Conservation (phyloP, 2,113 vertebrate genomes). For the Alosa alosa region DNA sequence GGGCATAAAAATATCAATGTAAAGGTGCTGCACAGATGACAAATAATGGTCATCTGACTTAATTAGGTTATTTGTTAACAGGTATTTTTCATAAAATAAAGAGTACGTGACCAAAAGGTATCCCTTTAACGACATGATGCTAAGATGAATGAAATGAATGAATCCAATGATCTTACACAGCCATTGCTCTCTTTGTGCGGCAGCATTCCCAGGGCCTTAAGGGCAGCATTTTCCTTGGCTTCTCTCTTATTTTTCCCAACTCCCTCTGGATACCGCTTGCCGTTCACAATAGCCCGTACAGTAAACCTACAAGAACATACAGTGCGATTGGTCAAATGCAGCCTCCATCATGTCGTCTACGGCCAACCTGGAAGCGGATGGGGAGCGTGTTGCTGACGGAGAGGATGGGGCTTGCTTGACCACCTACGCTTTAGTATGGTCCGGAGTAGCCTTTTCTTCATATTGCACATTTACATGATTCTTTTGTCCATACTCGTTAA, state of each 20-base stretch:
- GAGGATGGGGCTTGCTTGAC: neutral
- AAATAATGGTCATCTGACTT: neutral
- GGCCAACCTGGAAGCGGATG: neutral
- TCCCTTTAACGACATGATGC: no score
- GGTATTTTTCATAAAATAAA: no score
- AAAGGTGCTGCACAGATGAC: neutral
- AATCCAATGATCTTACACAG: conserved; percentile 36
- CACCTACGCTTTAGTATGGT: conserved; percentile 65
- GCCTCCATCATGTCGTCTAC: neutral
- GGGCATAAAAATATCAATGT: neutral
- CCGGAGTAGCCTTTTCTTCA: conserved; percentile 51
- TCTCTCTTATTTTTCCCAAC: conserved; percentile 68
- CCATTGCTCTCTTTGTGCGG: neutral
- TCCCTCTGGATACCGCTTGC: conserved; percentile 49
- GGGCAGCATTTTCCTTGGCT: conserved; percentile 67
- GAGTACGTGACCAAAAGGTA: no score
- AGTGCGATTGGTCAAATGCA: neutral
- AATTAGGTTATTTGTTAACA: neutral
- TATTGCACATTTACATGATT: neutral
- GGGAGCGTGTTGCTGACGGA: neutral
- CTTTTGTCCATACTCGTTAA: conserved; percentile 57
- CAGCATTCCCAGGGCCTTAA: conserved; percentile 50
- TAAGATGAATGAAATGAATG: neutral
- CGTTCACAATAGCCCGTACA: conserved; percentile 51
- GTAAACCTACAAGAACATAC: conserved; percentile 56